Evolutionary conservation across 2,797 vertebrate species (phyloP).

Genomic region (Enteromius fasciolatus): DNA sequence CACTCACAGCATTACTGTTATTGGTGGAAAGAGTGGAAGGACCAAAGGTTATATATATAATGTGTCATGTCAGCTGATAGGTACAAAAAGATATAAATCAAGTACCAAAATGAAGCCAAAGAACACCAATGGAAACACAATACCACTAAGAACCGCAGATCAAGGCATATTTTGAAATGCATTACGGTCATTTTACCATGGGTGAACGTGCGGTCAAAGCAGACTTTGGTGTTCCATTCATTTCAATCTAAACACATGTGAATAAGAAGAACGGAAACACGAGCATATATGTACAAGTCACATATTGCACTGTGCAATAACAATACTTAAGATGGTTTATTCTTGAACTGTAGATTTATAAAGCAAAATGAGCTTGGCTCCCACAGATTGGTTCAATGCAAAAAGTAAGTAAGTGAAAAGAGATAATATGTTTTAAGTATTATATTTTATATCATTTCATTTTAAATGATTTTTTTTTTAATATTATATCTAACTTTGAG

Average conservation of each 20-base stretch:
- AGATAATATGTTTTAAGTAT: neutral
- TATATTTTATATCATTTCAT: neutral
- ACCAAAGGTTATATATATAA: slow-evolving; percentile 30
- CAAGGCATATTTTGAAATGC: slow-evolving; percentile 19
- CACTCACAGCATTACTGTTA: slow-evolving; percentile 27
- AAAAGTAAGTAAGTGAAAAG: neutral
- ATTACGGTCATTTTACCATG: slow-evolving; percentile 12
- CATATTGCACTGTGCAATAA: neutral
- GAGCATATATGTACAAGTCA: neutral
- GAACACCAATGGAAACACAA: slow-evolving; percentile 25
- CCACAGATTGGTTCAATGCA: neutral
- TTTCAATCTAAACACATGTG: slow-evolving; percentile 2
- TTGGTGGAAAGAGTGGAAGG: slow-evolving; percentile 37
- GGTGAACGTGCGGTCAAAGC: slow-evolving; percentile 11
- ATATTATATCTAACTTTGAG: neutral
- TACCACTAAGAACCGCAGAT: slow-evolving; percentile 12
- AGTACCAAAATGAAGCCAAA: slow-evolving; percentile 12
- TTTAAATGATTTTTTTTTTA: neutral
- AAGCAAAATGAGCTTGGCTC: neutral
- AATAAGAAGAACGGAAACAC: neutral
- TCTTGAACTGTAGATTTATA: neutral
- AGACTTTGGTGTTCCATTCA: neutral
- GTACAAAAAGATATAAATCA: slow-evolving; percentile 35
- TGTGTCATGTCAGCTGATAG: slow-evolving; percentile 34
- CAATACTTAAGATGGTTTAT: neutral